Conservation (phyloP, 2,797 vertebrate species). For the Coracias cyanogaster region DNA sequence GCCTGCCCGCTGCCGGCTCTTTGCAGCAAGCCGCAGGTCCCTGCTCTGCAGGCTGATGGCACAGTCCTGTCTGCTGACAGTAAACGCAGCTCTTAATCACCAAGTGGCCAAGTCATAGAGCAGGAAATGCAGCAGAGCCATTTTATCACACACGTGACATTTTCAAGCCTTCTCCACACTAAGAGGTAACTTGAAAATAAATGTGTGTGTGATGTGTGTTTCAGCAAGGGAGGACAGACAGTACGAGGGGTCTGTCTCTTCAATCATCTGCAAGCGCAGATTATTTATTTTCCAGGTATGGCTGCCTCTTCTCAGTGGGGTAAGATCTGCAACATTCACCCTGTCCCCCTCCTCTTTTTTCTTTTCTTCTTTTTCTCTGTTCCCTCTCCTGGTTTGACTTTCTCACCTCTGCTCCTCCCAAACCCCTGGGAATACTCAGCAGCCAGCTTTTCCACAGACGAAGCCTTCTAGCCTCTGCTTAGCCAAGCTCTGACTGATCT, state of each 20-base stretch:
- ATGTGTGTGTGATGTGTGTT: not conserved
- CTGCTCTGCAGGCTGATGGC: conserved; percentile 9
- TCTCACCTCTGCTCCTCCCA: conserved; percentile 58
- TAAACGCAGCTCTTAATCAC: conserved; percentile 38
- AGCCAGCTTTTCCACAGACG: conserved; percentile 21
- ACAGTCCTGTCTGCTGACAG: not conserved
- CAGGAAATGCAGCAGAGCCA: conserved; percentile 28
- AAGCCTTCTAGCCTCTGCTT: not conserved
- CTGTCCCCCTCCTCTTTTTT: not conserved
- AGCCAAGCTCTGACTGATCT: not conserved
- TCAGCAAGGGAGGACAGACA: not conserved
- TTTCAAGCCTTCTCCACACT: not conserved
- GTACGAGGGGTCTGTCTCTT: not conserved
- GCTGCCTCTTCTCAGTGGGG: not conserved
- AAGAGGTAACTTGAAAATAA: not conserved
- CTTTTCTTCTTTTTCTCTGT: not conserved
- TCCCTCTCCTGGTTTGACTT: conserved; percentile 10
- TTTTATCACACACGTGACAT: not conserved
- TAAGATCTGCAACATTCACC: not conserved
- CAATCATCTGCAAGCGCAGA: not conserved
- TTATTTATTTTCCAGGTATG: not conserved
- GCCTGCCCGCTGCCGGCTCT: not conserved
- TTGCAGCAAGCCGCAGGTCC: not conserved
- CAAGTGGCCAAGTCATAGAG: conserved; percentile 12
- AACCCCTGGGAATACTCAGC: conserved; percentile 23